Evolutionary conservation across 2,113 vertebrate genomes (phyloP).

Genomic region (Elgaria multicarinata): DNA sequence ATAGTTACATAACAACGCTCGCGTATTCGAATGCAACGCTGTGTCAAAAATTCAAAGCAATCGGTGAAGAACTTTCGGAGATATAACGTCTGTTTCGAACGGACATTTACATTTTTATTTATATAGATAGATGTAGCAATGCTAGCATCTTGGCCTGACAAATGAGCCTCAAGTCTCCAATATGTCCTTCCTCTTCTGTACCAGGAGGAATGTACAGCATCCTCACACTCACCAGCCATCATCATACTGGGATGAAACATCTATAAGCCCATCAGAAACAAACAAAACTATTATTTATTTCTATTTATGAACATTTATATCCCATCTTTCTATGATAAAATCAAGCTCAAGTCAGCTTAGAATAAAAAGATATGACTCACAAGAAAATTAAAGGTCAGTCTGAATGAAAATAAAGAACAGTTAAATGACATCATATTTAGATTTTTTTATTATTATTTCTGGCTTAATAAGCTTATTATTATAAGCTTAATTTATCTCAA

Average conservation of each 20-base stretch:
- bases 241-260: slow-evolving; percentile 6
- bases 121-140: not conserved
- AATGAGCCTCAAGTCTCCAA: not conserved
- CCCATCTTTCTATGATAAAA: not conserved
- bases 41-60: no score
- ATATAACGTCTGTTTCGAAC: no score
- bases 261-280: not conserved
- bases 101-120: no score
- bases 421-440: not conserved
- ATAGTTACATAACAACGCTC: no score
- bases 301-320: not conserved
- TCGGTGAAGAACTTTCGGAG: no score
- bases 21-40: no score
- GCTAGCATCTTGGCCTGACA: not conserved
- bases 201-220: not conserved
- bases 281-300: not conserved
- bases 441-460: not conserved
- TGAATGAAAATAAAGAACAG: not conserved
- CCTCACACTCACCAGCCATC: not conserved
- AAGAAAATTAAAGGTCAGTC: not conserved
- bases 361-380: not conserved
- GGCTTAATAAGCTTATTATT: no score
- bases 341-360: not conserved
- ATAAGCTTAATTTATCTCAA: not conserved
- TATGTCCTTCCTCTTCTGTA: slow-evolving; percentile 1